Evolutionary conservation across 1,140 invertebrate genomes (phyloP).

Genomic region (Drosophila baimaii): DNA sequence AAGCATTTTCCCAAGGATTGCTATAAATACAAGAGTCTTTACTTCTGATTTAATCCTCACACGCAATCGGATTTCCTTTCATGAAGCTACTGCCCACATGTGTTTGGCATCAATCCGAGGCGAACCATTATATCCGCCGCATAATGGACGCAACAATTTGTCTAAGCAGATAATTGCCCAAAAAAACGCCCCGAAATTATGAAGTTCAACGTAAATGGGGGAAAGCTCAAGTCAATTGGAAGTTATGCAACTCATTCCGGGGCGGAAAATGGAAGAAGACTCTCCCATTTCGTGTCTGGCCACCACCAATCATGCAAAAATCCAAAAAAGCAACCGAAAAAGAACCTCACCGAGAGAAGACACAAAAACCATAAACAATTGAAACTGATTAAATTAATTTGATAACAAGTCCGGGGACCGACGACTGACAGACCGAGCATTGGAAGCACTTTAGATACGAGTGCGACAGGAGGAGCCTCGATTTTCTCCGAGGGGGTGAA

Average conservation of each 20-base stretch:
- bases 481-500: constrained; percentile 39
- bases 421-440: constrained; percentile 31
- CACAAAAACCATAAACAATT: constrained; percentile 73
- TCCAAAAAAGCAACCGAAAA: constrained; percentile 34
- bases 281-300: constrained; percentile 67
- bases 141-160: constrained; percentile 68
- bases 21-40: constrained; percentile 29
- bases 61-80: constrained; percentile 23
- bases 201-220: constrained; percentile 22
- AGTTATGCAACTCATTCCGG: constrained; percentile 52
- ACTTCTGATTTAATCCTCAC: constrained; percentile 37
- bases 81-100: constrained; percentile 28
- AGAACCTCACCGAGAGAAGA: constrained; percentile 10
- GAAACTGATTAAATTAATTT: constrained; percentile 81
- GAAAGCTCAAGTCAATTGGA: constrained; percentile 69
- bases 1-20: constrained; percentile 53
- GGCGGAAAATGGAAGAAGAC: constrained; percentile 11
- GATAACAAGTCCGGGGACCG: constrained; percentile 61
- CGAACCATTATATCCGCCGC: constrained; percentile 48
- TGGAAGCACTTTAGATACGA: constrained; percentile 71
- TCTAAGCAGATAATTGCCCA: constrained; percentile 50
- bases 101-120: constrained; percentile 34
- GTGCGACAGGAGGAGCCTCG: constrained; percentile 14
- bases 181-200: constrained; percentile 29
- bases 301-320: constrained; percentile 74